Conservation (phyloP, 2,113 vertebrate species). For the Taurulus bubalis region DNA sequence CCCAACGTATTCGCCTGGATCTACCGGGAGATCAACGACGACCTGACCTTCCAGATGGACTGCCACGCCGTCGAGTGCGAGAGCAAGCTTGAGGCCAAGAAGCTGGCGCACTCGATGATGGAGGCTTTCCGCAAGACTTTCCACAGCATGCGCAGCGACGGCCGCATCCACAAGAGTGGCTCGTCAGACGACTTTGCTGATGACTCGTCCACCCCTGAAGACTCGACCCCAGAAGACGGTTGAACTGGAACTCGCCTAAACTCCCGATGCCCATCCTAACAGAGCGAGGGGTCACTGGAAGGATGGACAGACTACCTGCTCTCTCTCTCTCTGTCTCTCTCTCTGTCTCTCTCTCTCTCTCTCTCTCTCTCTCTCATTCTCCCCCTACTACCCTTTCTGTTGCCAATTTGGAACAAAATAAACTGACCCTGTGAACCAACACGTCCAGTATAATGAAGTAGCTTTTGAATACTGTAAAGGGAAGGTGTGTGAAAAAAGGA, state of each 20-base stretch:
- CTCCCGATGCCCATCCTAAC: constrained; percentile 58
- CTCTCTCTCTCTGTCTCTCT: too few species aligned
- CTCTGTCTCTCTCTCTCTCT: constrained; percentile 74
- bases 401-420: constrained; percentile 57
- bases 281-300: constrained; percentile 76
- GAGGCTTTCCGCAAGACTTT: constrained; percentile 99
- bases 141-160: constrained; percentile 98
- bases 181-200: constrained; percentile 92
- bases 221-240: constrained; percentile 78
- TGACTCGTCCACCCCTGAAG: constrained; percentile 90
- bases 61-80: constrained; percentile 98
- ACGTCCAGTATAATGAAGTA: constrained; percentile 63
- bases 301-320: constrained; percentile 71
- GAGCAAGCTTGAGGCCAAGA: constrained; percentile 98
- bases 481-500: constrained; percentile 61
- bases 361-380: constrained; percentile 66
- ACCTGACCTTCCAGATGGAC: constrained; percentile 99
- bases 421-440: constrained; percentile 57
- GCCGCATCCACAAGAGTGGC: constrained; percentile 94
- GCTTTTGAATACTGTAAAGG: constrained; percentile 52
- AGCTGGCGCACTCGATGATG: constrained; percentile 99
- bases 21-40: constrained; percentile 98
- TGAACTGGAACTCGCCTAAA: constrained; percentile 59
- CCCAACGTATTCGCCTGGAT: constrained; percentile 98
- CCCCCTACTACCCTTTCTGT: constrained; percentile 58